Conservation (phyloP, 2,797 vertebrate species). For the Parotocinclus haroldoi region DNA sequence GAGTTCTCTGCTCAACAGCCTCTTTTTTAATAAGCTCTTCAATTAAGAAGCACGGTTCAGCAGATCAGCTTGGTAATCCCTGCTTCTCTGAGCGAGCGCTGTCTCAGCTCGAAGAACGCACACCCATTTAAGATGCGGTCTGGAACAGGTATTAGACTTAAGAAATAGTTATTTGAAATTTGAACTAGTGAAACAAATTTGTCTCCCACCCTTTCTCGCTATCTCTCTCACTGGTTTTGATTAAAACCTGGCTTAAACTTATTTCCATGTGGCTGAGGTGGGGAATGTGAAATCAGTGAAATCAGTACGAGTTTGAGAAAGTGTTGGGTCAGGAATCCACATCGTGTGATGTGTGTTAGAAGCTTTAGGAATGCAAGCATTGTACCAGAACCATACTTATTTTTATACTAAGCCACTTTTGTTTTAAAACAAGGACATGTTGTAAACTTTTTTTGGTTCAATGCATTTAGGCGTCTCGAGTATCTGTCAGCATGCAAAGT, state of each 20-base stretch:
- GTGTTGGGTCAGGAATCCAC: too few species aligned
- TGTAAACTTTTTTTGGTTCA: too few species aligned
- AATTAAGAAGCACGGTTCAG: conserved; percentile 13
- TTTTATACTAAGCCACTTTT: too few species aligned
- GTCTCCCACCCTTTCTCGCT: conserved; percentile 28
- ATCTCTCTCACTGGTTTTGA: conserved; percentile 36
- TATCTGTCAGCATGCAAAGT: too few species aligned
- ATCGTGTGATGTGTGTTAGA: too few species aligned
- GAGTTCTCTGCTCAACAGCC: not conserved
- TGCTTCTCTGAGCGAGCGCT: conserved; percentile 16
- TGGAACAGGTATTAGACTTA: conserved; percentile 63
- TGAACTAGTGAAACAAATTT: conserved; percentile 71
- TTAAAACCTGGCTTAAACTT: conserved; percentile 35
- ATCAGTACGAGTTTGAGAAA: too few species aligned
- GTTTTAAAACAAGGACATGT: too few species aligned
- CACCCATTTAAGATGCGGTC: conserved; percentile 66
- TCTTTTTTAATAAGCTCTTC: conserved; percentile 47
- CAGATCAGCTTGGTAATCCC: conserved; percentile 34
- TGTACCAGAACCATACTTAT: too few species aligned
- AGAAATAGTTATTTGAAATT: too few species aligned
- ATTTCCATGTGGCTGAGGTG: conserved; percentile 23
- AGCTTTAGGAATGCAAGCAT: too few species aligned
- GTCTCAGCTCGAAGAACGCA: conserved; percentile 43
- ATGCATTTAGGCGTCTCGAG: too few species aligned
- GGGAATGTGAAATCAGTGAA: not conserved